Evolutionary conservation across 2,888 invertebrate genomes (phyloP).

Genomic region (Pyralis farinalis): DNA sequence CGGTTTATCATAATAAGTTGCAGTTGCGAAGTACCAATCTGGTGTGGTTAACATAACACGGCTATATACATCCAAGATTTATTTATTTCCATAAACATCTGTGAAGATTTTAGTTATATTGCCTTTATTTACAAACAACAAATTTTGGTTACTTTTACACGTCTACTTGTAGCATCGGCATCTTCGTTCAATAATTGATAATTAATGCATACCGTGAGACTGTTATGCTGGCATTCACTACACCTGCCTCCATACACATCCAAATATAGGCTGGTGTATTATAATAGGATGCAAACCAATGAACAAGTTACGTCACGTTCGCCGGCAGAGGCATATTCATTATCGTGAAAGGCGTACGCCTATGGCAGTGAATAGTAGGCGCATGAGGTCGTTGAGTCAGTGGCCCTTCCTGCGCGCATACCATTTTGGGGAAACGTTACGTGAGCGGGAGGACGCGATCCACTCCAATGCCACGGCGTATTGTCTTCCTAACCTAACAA

Average conservation of each 20-base stretch:
- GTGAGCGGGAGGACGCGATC: constrained; percentile 56
- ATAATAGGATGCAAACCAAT: constrained; percentile 54
- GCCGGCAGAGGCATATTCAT: constrained; percentile 37
- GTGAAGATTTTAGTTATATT: no score
- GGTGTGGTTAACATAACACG: no score
- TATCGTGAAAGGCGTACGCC: constrained; percentile 57
- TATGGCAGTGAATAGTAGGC: constrained; percentile 32
- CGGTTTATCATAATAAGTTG: no score
- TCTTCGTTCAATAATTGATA: no score
- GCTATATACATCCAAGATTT: no score
- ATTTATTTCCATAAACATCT: no score
- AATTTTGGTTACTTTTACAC: no score
- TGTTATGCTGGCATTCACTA: constrained; percentile 13
- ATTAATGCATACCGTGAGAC: constrained; percentile 9
- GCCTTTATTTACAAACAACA: no score
- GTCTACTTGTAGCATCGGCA: constrained; percentile 13
- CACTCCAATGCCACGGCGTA: constrained; percentile 49
- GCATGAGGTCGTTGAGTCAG: constrained; percentile 66
- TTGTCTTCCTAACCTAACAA: constrained; percentile 36
- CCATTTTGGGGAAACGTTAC: constrained; percentile 66
- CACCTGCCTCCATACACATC: constrained; percentile 30
- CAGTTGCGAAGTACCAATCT: no score
- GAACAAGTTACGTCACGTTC: constrained; percentile 54
- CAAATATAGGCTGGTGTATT: constrained; percentile 36
- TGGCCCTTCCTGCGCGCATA: constrained; percentile 64